phyloP scores from a whole-genome alignment of 2,888 invertebrate species.

The Ochropleura plecta region DNA sequence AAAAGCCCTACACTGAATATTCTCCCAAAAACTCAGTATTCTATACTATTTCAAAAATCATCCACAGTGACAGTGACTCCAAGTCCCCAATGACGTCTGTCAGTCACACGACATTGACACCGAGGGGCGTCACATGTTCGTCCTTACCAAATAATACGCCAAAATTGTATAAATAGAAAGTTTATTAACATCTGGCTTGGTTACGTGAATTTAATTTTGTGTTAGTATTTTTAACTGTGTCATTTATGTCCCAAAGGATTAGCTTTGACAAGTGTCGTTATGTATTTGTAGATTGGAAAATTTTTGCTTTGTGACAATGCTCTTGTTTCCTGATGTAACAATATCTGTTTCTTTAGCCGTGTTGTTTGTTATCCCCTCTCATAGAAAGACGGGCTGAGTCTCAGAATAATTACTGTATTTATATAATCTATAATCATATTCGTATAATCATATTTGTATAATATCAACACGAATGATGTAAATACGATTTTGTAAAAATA shows the following conservation, averaged over 20 bases:
- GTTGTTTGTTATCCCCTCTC: background rate
- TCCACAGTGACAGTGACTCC: slow-evolving; percentile 36
- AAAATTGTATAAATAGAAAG: slow-evolving; percentile 66
- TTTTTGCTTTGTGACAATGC: too few relatives aligned
- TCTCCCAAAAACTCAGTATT: background rate
- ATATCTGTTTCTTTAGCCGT: background rate
- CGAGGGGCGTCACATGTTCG: slow-evolving; percentile 53
- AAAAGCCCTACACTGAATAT: background rate
- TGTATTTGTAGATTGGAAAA: background rate
- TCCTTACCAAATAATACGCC: slow-evolving; percentile 27
- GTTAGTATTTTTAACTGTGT: slow-evolving; percentile 7
- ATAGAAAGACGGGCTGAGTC: background rate
- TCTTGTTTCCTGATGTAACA: background rate
- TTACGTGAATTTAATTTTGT: background rate
- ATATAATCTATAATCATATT: too few relatives aligned
- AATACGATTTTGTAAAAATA: too few relatives aligned
- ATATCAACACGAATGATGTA: too few relatives aligned
- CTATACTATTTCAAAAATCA: slow-evolving; percentile 9
- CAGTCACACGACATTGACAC: slow-evolving; percentile 61
- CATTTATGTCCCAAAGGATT: background rate
- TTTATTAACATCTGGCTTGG: slow-evolving; percentile 62
- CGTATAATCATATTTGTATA: too few relatives aligned
- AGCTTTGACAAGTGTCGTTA: background rate
- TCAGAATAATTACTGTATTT: too few relatives aligned
- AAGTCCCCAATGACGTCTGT: slow-evolving; percentile 60